Evolutionary conservation across 1,140 invertebrate species (phyloP), one percentile per base, ranked within the genome.

Genomic region (Ceratosolen solmsi): DNA sequence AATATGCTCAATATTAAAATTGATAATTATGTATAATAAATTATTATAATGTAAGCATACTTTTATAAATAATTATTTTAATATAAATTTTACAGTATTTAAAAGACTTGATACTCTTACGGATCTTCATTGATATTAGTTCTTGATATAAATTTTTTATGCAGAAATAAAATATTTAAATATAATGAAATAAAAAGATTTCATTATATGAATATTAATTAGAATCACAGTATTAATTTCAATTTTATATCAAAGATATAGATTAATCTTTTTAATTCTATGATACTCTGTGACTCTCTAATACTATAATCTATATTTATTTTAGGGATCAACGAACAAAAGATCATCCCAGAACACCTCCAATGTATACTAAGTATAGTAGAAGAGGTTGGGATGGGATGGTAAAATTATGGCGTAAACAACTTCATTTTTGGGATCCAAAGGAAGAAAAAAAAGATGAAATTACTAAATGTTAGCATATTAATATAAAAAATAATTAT

Each of bases 301-400:
- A 56, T 56, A 56, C 4, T 56, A 56, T 56, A 46, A 71, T 27
- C 4, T 76, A 41, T 58, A 38, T 58, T 36, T 75, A 75, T 74
- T 85, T 91, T 90, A 96, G 96, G 86, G 88, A 93, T 30, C 87
- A 94, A 84, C 93, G 97, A 46, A 91, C 91, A 38, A 93, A 92
- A 73, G 93, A 94, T 20, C 94, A 98, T 92, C 97, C 97, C 20
- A 94, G 93, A 86, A 98, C 97, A 25, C 98, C 98, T 1, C 95
- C 97, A 83, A 98, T 97, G 89, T 93, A 94, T 89, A 87, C 94
- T 54, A 97, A 97, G 89, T 98, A 97, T 90, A 98, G 96, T 87
- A 93, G 98, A 65, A 92, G 97, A 86, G 97, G 95, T 13, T 99
- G 97, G 95, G 98, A 99, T 89, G 95, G 94, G 20, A 92, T 97